Evolutionary conservation across 2,113 vertebrate species (phyloP).

Genomic region (Brachyistius frenatus): DNA sequence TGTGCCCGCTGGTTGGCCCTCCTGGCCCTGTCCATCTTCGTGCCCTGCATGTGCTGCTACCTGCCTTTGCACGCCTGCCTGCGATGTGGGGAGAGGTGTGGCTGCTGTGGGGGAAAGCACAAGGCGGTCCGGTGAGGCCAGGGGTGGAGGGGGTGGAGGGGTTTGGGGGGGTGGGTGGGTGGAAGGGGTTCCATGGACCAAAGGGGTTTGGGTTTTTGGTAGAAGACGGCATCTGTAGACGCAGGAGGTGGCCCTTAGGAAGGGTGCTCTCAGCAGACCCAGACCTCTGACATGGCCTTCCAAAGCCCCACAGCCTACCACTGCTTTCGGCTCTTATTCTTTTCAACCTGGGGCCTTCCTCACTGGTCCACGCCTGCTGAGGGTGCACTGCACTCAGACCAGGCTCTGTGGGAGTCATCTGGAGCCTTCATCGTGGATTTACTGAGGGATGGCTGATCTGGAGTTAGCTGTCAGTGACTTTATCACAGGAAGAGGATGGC

Average conservation of each 20-base stretch:
- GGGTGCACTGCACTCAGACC: conserved; percentile 67
- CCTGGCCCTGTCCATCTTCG: conserved; percentile 89
- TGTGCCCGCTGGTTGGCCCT: conserved; percentile 93
- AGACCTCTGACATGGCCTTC: conserved; percentile 58
- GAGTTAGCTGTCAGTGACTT: conserved; percentile 60
- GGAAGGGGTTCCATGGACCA: conserved; percentile 53
- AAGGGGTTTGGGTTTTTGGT: conserved; percentile 44
- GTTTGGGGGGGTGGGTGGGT: conserved; percentile 56
- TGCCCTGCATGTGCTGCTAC: conserved; percentile 97
- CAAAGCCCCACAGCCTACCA: conserved; percentile 72
- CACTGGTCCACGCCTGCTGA: conserved; percentile 66
- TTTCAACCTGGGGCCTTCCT: conserved; percentile 77
- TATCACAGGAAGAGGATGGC: conserved; percentile 58
- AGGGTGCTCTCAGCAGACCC: conserved; percentile 62
- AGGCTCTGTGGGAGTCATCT: conserved; percentile 68
- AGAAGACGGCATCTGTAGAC: conserved; percentile 38
- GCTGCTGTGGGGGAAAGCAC: conserved; percentile 93
- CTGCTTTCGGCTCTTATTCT: conserved; percentile 80
- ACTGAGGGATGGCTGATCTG: conserved; percentile 58
- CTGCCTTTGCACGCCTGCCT: conserved; percentile 93
- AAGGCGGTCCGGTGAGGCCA: conserved; percentile 92
- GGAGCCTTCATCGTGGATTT: conserved; percentile 71
- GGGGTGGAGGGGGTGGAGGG: conserved; percentile 58
- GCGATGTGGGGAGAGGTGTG: conserved; percentile 91
- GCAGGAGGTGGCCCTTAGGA: conserved; percentile 30